Conservation (phyloP, 2,113 vertebrate genomes). For the Gambusia holbrooki region DNA sequence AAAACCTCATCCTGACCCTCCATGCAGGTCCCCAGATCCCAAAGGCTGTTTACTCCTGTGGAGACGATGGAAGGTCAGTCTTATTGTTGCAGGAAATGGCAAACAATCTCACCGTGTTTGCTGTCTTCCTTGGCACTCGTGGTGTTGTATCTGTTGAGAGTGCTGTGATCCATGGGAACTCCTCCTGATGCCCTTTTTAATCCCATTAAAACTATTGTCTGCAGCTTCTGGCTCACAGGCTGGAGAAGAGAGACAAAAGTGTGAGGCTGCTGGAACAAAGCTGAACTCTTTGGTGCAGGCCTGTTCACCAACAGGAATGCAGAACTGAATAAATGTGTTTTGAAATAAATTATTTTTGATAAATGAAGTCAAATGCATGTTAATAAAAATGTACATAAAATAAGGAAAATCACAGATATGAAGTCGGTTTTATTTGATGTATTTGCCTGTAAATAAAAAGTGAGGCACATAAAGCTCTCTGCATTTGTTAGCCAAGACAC, state of each 20-base stretch:
- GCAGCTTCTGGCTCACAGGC: slow-evolving; percentile 45
- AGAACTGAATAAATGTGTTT: slow-evolving; percentile 32
- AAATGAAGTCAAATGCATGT: not conserved
- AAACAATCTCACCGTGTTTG: slow-evolving; percentile 37
- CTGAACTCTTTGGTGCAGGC: slow-evolving; percentile 42
- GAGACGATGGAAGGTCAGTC: slow-evolving; percentile 38
- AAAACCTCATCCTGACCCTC: slow-evolving; percentile 49
- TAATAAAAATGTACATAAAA: not conserved
- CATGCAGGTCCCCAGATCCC: slow-evolving; percentile 36
- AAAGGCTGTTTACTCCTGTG: slow-evolving; percentile 35
- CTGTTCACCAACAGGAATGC: slow-evolving; percentile 25
- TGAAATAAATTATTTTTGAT: not conserved
- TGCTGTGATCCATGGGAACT: slow-evolving; percentile 62
- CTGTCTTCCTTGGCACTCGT: slow-evolving; percentile 34
- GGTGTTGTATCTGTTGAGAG: slow-evolving; percentile 41
- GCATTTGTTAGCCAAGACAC: not conserved
- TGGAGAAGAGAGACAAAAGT: slow-evolving; percentile 22
- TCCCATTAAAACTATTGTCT: slow-evolving; percentile 74
- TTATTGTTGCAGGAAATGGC: slow-evolving; percentile 37
- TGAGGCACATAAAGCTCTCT: no score
- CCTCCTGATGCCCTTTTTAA: slow-evolving; percentile 72
- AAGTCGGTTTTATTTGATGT: not conserved
- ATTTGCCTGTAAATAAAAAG: not conserved
- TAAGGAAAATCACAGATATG: not conserved
- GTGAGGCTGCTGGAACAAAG: slow-evolving; percentile 31